Base-by-base conservation (phyloP, 2,888 invertebrate genomes). In the Hypolimnas misippus region DNA sequence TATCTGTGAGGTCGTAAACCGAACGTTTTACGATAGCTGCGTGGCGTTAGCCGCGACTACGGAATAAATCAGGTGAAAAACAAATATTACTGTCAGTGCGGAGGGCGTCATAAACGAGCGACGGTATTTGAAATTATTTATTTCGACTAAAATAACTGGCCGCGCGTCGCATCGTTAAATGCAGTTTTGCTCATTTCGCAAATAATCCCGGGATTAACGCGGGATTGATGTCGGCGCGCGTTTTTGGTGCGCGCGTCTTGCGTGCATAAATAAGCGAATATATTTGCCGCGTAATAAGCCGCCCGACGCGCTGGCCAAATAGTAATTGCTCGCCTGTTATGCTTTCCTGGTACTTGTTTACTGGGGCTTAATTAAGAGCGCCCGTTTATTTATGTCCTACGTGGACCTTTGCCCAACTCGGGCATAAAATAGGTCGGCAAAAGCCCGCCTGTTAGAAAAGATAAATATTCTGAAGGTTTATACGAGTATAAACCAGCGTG, bases 41-140 rank as follows among this genome's bases (percentile, higher is more conserved):
- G 75, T 75, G 75, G 72, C 74, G 65, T 66, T 70, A 66, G 68
- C 75, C 73, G 70, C 76, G 75, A 78, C 75, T 77, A 76, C 73
- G 61, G 72, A 72, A 83, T 89, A 87, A 88, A 88, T 89, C 87
- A 89, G 83, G 75, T 77, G 76, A 75, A 79, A 77, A 80, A 77
- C 85, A 83, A 84, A 86, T 85, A 86, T 86, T 79, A 84, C 79
- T 84, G 86, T 84, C 86, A 80, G 75, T 73, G 44, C 25, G n/a
- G 71, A 73, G 74, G 74, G 78, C 82, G 77, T 87, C 87, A 87
- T 87, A 88, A 87, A 84, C 80, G 82, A n/a, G 64, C 69, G 71
- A 72, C 73, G 75, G 76, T 76, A 76, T 78, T 76, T 70, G 76
- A 75, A 70, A 79, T 77, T 77, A 79, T 82, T 82, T 81, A 81